A percentile compares a stretch with the other conserved stretches of the same genome.
phyloP scores from a whole-genome alignment of 2,888 invertebrate species.

The Lissonota sp. region DNA sequence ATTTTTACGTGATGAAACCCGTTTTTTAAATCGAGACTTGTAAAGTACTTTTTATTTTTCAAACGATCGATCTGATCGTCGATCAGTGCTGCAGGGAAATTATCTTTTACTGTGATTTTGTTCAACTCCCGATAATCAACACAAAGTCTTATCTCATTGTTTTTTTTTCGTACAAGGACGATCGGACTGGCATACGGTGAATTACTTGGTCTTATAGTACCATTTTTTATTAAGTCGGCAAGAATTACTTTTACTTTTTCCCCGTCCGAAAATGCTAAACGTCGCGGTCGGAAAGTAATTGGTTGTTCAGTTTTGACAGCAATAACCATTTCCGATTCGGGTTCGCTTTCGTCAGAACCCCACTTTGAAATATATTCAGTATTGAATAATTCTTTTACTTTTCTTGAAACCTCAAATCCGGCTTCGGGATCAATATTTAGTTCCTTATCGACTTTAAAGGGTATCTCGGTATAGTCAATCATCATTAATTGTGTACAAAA shows the following conservation, averaged over 20 bases:
- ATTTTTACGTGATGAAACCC: constrained; percentile 67
- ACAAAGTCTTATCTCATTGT: constrained; percentile 51
- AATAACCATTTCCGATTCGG: constrained; percentile 26
- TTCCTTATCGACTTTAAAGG: neutral
- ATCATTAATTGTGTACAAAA: constrained; percentile 4
- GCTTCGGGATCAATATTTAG: constrained; percentile 22
- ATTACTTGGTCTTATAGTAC: constrained; percentile 63
- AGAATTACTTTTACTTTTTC: constrained; percentile 56
- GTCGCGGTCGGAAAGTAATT: constrained; percentile 44
- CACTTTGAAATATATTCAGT: constrained; percentile 11
- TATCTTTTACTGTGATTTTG: constrained; percentile 51
- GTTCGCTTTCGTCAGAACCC: constrained; percentile 28
- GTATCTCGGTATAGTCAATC: constrained; percentile 16
- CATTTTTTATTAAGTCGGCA: constrained; percentile 58
- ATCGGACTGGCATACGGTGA: constrained; percentile 63
- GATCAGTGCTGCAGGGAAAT: constrained; percentile 63
- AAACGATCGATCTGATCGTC: constrained; percentile 64
- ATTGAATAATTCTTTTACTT: constrained; percentile 9
- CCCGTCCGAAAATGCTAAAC: constrained; percentile 17
- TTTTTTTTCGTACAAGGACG: constrained; percentile 64
- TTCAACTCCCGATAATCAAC: constrained; percentile 64
- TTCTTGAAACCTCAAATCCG: neutral
- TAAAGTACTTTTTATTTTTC: constrained; percentile 61
- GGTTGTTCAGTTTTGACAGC: constrained; percentile 44
- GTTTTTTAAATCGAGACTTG: constrained; percentile 65